Conservation (phyloP, 2,113 vertebrate species). For the Amphilophus citrinellus region DNA sequence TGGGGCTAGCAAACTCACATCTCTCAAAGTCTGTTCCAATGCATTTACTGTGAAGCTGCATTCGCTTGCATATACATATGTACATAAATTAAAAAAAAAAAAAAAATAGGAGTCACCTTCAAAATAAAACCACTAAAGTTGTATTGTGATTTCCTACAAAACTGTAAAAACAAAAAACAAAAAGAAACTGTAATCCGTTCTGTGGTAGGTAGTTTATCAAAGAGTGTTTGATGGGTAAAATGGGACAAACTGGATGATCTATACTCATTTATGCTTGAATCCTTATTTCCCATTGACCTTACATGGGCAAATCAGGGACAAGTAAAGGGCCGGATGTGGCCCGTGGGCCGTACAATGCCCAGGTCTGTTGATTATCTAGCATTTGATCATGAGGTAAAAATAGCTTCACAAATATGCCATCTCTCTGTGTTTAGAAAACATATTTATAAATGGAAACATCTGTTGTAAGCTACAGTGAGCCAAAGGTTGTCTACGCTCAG, state of each 20-base stretch:
- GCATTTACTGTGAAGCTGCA: background rate
- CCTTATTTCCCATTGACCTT: too few relatives aligned
- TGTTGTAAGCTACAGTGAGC: background rate
- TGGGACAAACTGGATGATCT: too few relatives aligned
- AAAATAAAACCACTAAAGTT: background rate
- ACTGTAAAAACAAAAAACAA: too few relatives aligned
- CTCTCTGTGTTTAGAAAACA: background rate
- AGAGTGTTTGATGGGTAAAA: too few relatives aligned
- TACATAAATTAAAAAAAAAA: background rate
- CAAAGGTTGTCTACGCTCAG: background rate
- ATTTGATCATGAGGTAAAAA: background rate
- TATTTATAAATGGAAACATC: background rate
- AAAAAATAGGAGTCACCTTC: background rate
- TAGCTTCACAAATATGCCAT: background rate
- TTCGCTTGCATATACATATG: background rate
- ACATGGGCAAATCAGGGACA: too few relatives aligned
- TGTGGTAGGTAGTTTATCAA: too few relatives aligned
- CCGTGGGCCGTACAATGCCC: background rate
- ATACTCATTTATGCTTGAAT: too few relatives aligned
- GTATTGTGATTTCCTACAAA: too few relatives aligned
- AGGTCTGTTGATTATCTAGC: background rate
- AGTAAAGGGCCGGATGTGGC: too few relatives aligned
- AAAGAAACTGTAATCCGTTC: too few relatives aligned
- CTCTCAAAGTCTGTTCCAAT: rapidly evolving
- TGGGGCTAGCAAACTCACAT: background rate